phyloP scores from a whole-genome alignment of 2,113 vertebrate species.

The Brachyhypopomus occidentalis region DNA sequence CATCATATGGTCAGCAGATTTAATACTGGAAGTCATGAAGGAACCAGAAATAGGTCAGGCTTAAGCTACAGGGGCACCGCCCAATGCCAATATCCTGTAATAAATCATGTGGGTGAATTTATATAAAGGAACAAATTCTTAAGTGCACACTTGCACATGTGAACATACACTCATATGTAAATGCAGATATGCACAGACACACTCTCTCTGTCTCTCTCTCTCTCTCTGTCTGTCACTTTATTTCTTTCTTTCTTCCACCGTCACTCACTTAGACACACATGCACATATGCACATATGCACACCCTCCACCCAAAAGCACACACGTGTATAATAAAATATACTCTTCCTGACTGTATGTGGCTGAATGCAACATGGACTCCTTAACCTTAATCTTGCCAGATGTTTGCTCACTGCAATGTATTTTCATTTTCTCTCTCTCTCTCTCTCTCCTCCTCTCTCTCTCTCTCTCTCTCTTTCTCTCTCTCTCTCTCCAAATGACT shows the following conservation, averaged over 20 bases:
- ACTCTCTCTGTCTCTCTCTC: background rate
- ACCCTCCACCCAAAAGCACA: constrained; percentile 2
- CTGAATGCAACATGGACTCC: constrained; percentile 65
- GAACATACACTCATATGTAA: constrained; percentile 4
- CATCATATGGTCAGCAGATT: constrained; percentile 49
- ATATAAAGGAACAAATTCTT: constrained; percentile 16
- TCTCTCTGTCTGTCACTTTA: background rate
- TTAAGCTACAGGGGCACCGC: constrained; percentile 3
- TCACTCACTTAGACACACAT: constrained; percentile 1
- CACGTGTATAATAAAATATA: constrained; percentile 32
- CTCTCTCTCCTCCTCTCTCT: constrained; percentile 46
- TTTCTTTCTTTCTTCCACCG: background rate
- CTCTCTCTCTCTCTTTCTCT: no score
- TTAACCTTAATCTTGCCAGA: constrained; percentile 58
- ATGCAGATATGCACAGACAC: constrained; percentile 41
- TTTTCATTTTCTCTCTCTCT: constrained; percentile 54
- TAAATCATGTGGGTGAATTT: background rate
- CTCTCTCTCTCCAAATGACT: constrained; percentile 59
- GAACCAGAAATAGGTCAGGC: background rate
- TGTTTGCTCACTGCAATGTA: constrained; percentile 66
- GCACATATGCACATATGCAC: constrained; percentile 18
- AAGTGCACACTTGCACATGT: background rate
- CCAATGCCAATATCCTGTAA: background rate
- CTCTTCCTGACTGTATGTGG: constrained; percentile 60
- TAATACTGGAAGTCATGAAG: background rate